These are phyloP conservation scores for Dendrolimus pini DNA, from an alignment of 2,888 invertebrate species.

Conservation along the genomic window DNA sequence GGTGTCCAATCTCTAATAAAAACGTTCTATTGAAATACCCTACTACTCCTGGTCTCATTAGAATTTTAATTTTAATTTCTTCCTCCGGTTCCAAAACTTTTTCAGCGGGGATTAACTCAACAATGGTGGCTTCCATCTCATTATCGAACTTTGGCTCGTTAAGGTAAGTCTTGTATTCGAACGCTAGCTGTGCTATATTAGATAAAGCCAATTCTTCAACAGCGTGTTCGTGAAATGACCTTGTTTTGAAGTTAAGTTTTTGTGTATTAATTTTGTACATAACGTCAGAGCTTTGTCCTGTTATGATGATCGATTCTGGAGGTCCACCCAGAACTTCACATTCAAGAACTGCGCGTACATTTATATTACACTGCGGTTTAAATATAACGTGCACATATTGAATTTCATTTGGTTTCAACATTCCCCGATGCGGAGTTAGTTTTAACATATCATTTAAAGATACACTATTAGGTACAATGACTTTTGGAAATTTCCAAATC, in stretches of 20 bases:
- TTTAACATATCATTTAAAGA: conserved; percentile 53
- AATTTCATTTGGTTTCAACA: conserved; percentile 67
- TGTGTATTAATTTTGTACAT: conserved; percentile 63
- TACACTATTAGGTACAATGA: conserved; percentile 20
- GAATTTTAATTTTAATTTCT: conserved; percentile 51
- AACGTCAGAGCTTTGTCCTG: conserved; percentile 69
- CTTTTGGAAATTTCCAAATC: conserved; percentile 44
- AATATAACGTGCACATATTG: conserved; percentile 68
- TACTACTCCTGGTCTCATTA: conserved; percentile 71
- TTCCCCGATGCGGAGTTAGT: conserved; percentile 64
- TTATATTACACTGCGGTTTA: conserved; percentile 55
- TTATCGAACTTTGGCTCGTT: conserved; percentile 43
- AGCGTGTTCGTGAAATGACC: conserved; percentile 58
- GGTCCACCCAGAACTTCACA: conserved; percentile 78
- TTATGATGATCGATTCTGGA: conserved; percentile 61
- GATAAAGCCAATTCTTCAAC: conserved; percentile 47
- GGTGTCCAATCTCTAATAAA: conserved; percentile 71
- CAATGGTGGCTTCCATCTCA: conserved; percentile 55
- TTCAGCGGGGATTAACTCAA: conserved; percentile 55
- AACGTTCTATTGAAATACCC: conserved; percentile 70
- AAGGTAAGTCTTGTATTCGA: conserved; percentile 58
- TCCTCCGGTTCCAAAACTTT: conserved; percentile 57
- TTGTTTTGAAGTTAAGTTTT: conserved; percentile 58
- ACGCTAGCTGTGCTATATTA: conserved; percentile 67
- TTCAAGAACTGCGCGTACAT: conserved; percentile 56